These are phyloP conservation scores for Centropus unirufus DNA, from an alignment of 2,113 vertebrate genomes.

Conservation along the genomic window DNA sequence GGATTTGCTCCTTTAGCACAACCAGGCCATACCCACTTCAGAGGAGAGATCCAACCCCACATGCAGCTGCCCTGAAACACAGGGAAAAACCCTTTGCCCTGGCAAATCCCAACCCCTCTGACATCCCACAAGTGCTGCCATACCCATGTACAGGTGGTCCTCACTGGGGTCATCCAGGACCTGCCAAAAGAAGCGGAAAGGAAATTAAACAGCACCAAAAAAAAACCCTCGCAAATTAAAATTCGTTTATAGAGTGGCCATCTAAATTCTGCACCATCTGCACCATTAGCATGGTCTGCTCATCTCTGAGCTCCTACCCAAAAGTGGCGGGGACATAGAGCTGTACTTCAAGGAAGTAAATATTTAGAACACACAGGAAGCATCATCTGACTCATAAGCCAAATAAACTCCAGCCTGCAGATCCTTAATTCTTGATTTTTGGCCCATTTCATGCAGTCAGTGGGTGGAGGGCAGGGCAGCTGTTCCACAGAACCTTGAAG, in stretches of 20 bases:
- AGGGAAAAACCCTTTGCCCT: background rate
- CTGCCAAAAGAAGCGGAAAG: conserved; percentile 73
- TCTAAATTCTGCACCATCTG: conserved; percentile 2
- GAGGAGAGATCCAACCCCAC: background rate
- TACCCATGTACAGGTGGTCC: conserved; percentile 99
- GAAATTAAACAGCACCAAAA: background rate
- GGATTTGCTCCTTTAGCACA: background rate
- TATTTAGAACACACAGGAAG: conserved; percentile 56
- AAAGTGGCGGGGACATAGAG: background rate
- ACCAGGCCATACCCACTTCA: background rate
- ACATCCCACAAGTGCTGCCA: fast-evolving
- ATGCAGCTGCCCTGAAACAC: background rate
- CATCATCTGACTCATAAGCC: conserved; percentile 37
- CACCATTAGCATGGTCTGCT: background rate
- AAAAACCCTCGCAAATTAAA: background rate
- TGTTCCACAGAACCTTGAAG: background rate
- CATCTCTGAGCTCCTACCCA: background rate
- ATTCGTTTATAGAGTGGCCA: background rate
- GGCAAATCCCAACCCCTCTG: background rate
- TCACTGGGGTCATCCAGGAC: conserved; percentile 97
- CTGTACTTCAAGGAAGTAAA: conserved; percentile 29
- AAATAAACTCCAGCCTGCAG: conserved; percentile 42
- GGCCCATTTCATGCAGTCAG: background rate
- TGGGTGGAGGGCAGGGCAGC: background rate
- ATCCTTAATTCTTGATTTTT: conserved; percentile 1